Conservation (phyloP, 2,797 vertebrate species). For the Lacerta viridis region DNA sequence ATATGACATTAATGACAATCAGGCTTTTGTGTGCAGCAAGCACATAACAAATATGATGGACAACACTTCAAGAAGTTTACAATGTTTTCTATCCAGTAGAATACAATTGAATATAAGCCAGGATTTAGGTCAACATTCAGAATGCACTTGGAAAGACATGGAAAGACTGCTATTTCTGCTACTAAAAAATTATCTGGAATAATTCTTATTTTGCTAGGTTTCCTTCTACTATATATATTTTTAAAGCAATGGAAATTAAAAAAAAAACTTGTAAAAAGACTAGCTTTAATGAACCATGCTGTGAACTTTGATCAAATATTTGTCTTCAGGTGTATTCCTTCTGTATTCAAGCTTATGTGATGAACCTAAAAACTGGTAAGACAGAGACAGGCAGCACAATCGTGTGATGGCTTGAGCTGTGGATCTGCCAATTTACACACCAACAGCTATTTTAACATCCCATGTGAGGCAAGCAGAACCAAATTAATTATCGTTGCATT, state of each 20-base stretch:
- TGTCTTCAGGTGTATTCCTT: background rate
- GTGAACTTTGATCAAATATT: background rate
- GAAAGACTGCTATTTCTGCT: background rate
- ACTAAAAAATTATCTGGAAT: background rate
- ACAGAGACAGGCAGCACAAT: background rate
- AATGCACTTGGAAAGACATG: background rate
- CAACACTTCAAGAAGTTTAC: background rate
- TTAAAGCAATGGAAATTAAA: background rate
- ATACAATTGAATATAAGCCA: background rate
- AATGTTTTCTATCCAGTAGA: background rate
- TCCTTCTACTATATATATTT: background rate
- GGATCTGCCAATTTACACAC: background rate
- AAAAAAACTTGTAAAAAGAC: background rate
- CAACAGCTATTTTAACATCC: background rate
- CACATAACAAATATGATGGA: background rate
- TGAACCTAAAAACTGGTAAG: background rate
- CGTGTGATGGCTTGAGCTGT: background rate
- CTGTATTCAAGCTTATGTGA: background rate
- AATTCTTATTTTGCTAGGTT: background rate
- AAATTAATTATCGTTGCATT: background rate
- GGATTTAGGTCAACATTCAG: background rate
- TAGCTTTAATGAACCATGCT: background rate
- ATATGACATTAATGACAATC: slow-evolving; percentile 45
- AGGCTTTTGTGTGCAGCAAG: background rate
- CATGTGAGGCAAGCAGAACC: background rate